Percentiles rank a stretch among this genome's conserved stretches.
phyloP scores from a whole-genome alignment of 2,113 vertebrate genomes.

The Turdus rufiventris region DNA sequence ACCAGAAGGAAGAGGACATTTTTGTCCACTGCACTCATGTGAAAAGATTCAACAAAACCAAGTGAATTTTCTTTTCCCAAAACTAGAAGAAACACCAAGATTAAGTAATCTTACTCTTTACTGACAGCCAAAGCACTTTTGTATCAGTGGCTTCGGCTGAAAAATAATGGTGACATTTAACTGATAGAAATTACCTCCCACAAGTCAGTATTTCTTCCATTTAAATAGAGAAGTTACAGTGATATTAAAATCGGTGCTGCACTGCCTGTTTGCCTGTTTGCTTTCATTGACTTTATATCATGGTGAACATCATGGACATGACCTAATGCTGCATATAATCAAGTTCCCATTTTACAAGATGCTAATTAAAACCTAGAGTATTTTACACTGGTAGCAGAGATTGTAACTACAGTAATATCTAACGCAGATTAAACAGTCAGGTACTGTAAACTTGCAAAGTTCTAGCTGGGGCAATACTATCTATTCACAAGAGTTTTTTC shows the following conservation, averaged over 20 bases:
- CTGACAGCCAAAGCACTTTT: background rate
- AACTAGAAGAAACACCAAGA: background rate
- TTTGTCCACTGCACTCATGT: fast-evolving
- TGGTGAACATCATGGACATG: background rate
- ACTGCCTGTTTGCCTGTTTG: background rate
- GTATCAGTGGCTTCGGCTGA: background rate
- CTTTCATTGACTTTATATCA: background rate
- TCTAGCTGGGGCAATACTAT: background rate
- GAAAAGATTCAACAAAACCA: background rate
- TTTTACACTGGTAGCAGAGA: background rate
- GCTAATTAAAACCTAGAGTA: background rate
- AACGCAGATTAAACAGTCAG: background rate
- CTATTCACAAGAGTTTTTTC: background rate
- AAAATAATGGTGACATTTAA: background rate
- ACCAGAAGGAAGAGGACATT: background rate
- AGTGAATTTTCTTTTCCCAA: background rate
- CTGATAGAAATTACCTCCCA: background rate
- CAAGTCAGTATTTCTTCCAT: background rate
- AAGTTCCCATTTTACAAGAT: background rate
- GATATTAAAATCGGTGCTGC: background rate
- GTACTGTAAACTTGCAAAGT: background rate
- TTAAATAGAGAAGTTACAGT: background rate
- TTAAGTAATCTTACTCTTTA: background rate
- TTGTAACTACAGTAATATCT: background rate
- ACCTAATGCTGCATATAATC: background rate